Conservation (phyloP, 1,140 invertebrate species). For the Wasmannia auropunctata region DNA sequence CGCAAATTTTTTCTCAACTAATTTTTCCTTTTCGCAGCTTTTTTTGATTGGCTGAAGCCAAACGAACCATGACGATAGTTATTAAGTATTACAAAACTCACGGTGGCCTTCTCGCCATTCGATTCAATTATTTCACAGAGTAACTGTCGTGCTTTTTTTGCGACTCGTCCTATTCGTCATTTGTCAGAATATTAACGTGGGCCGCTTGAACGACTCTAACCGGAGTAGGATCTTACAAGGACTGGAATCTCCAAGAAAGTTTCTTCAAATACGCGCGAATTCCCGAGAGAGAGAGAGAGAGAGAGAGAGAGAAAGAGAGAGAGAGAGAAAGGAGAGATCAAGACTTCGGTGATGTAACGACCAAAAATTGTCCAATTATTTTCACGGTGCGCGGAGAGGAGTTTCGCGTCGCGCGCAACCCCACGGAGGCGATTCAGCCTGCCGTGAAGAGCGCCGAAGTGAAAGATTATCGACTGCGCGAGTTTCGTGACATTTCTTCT, state of each 20-base stretch:
- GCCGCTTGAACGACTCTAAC: neutral
- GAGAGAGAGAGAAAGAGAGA: neutral
- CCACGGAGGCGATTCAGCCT: neutral
- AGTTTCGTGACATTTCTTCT: constrained; percentile 48
- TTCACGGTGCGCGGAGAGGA: constrained; percentile 30
- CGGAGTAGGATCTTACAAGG: neutral
- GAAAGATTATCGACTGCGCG: constrained; percentile 62
- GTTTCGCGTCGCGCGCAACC: neutral
- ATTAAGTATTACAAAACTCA: constrained; percentile 5
- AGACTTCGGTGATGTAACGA: constrained; percentile 46
- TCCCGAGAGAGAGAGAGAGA: neutral
- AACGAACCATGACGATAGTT: neutral
- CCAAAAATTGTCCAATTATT: constrained; percentile 66
- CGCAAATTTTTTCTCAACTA: neutral
- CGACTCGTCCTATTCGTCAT: constrained; percentile 28
- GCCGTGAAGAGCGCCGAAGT: constrained; percentile 36
- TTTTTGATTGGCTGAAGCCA: neutral
- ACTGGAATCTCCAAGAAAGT: neutral
- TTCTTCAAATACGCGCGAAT: constrained; percentile 37
- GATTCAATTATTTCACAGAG: constrained; percentile 40
- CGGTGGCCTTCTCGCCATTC: neutral
- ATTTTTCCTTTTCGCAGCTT: neutral
- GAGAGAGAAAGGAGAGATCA: neutral
- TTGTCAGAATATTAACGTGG: constrained; percentile 46
- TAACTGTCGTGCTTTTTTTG: neutral